Conservation (phyloP, 2,888 invertebrate species). For the Sympetrum striolatum region DNA sequence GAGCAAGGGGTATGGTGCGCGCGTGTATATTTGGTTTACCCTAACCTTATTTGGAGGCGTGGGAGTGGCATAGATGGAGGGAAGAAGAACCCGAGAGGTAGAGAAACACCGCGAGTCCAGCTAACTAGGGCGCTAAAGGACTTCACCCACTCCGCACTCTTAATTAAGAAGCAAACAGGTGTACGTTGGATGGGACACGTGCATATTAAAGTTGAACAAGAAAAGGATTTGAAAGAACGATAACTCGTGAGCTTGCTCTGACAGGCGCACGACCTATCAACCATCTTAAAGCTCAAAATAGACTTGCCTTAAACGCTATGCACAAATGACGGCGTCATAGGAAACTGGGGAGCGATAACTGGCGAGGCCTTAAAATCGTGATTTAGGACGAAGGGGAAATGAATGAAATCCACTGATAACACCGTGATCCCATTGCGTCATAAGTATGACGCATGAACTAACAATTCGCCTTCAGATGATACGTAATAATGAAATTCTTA, state of each 20-base stretch:
- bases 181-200: background rate
- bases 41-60: constrained; percentile 13
- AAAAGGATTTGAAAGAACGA: background rate
- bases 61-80: background rate
- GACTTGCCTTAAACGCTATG: background rate
- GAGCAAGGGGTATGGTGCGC: background rate
- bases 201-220: background rate
- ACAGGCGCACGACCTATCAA: background rate
- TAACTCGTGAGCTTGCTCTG: background rate
- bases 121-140: background rate
- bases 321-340: background rate
- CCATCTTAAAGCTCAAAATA: background rate
- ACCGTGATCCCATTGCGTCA: no score
- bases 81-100: background rate
- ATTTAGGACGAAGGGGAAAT: no score
- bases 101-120: background rate
- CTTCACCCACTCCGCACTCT: background rate
- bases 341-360: background rate
- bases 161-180: background rate
- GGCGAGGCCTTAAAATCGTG: no score
- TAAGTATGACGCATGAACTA: no score
- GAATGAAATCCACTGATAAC: no score
- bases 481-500: no score
- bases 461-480: no score
- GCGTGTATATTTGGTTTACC: constrained; percentile 31